These are phyloP conservation scores for Peromyscus californicus DNA, from an alignment of 2,113 vertebrate genomes.

Conservation along the genomic window DNA sequence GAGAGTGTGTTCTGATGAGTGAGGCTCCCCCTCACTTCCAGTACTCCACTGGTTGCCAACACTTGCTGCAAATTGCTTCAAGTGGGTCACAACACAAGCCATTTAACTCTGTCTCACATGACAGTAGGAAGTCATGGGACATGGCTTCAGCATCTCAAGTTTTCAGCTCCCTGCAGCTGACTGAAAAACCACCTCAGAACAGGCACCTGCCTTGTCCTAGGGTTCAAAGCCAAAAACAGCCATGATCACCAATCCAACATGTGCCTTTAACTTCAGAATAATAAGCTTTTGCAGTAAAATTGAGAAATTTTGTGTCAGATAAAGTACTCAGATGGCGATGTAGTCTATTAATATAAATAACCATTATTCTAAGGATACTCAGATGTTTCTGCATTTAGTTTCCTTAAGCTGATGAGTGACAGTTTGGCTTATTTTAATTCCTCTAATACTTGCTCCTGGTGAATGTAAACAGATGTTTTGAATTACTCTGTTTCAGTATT, in stretches of 20 bases:
- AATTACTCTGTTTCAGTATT: slow-evolving; percentile 83
- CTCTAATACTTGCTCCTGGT: slow-evolving; percentile 84
- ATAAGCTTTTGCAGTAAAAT: not conserved
- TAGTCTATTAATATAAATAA: slow-evolving; percentile 15
- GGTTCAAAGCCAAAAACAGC: not conserved
- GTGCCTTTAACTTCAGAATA: not conserved
- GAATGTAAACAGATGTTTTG: slow-evolving; percentile 86
- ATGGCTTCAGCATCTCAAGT: not conserved
- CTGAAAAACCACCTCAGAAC: not conserved
- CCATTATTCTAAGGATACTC: slow-evolving; percentile 52
- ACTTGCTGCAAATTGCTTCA: not conserved
- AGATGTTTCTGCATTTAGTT: slow-evolving; percentile 68
- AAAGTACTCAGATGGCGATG: not conserved
- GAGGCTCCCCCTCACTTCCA: not conserved
- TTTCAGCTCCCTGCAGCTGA: not conserved
- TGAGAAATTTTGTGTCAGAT: not conserved
- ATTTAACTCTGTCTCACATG: not conserved
- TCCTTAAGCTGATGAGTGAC: slow-evolving; percentile 79
- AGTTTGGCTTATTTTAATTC: slow-evolving; percentile 83
- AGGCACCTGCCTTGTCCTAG: not conserved
- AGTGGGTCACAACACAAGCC: not conserved
- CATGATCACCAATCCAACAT: not conserved
- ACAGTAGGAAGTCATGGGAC: not conserved
- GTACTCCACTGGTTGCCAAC: not conserved
- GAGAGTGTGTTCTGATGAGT: not conserved